Percentiles rank a stretch among this genome's conserved stretches.
Conservation (phyloP, 1,140 invertebrate species). For the Anagrus nilaparvatae region DNA sequence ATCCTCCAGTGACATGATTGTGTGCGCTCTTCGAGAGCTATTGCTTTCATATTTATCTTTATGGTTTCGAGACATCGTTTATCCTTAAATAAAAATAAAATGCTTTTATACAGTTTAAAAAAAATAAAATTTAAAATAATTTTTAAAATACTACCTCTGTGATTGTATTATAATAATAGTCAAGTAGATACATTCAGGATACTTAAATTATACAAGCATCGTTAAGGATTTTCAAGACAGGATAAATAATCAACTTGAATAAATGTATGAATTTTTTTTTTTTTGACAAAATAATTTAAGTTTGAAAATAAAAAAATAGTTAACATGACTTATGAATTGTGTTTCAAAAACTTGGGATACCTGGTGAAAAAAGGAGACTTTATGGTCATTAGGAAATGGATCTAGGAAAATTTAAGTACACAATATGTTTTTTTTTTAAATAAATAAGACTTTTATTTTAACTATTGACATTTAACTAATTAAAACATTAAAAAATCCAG, state of each 20-base stretch:
- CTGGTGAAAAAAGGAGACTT: too few species aligned
- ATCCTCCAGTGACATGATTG: constrained; percentile 87
- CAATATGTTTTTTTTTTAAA: too few species aligned
- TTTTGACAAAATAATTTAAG: too few species aligned
- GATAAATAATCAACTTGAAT: constrained; percentile 8
- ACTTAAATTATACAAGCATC: constrained; percentile 7
- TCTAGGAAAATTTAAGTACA: too few species aligned
- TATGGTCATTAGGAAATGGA: too few species aligned
- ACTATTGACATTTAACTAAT: too few species aligned
- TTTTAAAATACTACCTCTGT: background rate
- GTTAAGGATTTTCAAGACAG: constrained; percentile 7
- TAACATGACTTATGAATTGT: too few species aligned
- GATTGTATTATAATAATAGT: background rate
- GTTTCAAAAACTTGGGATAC: too few species aligned
- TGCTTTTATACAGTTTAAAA: constrained; percentile 4
- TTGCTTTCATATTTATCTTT: constrained; percentile 64
- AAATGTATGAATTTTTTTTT: too few species aligned
- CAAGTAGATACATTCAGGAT: background rate
- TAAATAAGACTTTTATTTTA: too few species aligned
- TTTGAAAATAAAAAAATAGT: too few species aligned
- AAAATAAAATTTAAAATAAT: constrained; percentile 7
- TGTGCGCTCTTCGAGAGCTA: constrained; percentile 67
- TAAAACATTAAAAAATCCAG: too few species aligned
- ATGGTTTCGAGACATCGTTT: constrained; percentile 52
- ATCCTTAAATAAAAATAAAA: constrained; percentile 36